Evolutionary conservation across 2,797 vertebrate genomes (phyloP).

Genomic region (Poecilia gillii): DNA sequence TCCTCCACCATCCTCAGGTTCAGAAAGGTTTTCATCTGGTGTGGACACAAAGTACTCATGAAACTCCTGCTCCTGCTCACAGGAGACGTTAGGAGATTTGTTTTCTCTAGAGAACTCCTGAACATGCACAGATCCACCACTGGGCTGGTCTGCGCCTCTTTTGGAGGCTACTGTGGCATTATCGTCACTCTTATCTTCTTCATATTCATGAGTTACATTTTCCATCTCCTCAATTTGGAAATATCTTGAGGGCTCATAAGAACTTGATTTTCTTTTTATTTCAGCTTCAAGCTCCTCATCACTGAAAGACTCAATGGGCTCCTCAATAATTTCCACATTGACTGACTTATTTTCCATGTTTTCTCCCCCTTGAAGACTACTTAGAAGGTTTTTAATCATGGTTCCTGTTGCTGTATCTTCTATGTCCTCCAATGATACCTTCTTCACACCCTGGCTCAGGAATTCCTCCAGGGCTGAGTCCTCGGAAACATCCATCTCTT

Average conservation of each 20-base stretch:
- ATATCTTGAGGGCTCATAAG: slow-evolving; percentile 73
- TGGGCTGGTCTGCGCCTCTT: slow-evolving; percentile 43
- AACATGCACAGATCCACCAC: slow-evolving; percentile 75
- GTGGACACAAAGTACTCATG: slow-evolving; percentile 93
- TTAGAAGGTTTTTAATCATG: slow-evolving; percentile 87
- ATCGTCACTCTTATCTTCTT: slow-evolving; percentile 43
- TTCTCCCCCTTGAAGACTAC: slow-evolving; percentile 80
- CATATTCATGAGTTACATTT: slow-evolving; percentile 70
- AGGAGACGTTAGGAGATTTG: slow-evolving; percentile 67
- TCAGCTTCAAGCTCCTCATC: slow-evolving; percentile 76
- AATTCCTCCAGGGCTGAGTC: slow-evolving; percentile 79
- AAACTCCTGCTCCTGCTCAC: slow-evolving; percentile 79
- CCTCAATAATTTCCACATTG: slow-evolving; percentile 91
- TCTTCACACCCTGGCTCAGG: slow-evolving; percentile 81
- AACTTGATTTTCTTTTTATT: slow-evolving; percentile 71
- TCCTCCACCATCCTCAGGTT: slow-evolving; percentile 77
- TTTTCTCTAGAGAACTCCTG: slow-evolving; percentile 78
- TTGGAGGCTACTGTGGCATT: slow-evolving; percentile 36
- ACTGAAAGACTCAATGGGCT: slow-evolving; percentile 79
- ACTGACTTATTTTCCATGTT: slow-evolving; percentile 81
- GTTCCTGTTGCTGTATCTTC: slow-evolving; percentile 81
- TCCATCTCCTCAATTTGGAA: slow-evolving; percentile 92
- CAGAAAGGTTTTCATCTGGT: slow-evolving; percentile 87
- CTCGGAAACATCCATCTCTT: slow-evolving; percentile 84
- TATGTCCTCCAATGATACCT: slow-evolving; percentile 81